Evolutionary conservation across 2,888 invertebrate species (phyloP), one percentile per base, ranked within the genome.

Genomic region (Ochropacha duplaris): DNA sequence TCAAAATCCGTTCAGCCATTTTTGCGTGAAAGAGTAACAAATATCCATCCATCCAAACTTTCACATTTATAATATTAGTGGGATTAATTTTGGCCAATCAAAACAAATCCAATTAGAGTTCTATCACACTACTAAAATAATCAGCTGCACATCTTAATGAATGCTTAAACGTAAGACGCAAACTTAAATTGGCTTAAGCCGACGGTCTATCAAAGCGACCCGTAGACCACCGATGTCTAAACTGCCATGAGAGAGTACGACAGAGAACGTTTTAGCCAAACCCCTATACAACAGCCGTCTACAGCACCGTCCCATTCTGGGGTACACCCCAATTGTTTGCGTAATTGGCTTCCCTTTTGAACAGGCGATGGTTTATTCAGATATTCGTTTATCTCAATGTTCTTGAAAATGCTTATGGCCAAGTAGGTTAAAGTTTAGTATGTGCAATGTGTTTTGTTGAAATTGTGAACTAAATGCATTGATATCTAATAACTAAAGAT

Each of bases 271-370:
- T 44, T 44, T 44, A 44, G 19, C 44, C n/a, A n/a, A n/a, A n/a
- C n/a, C 19, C 3, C 44, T 4, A 2, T 19, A 19, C 44, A 1
- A 1, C 44, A 19, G 2, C 31, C 5, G 12, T 2, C 44, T 14
- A 44, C 44, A 19, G 44, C 44, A 9, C 16, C 19, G 19, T 44
- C 44, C 44, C 16, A 44, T 44, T 44, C 44, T 44, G 44, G 44
- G 9, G 44, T 44, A 44, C 44, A 54, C 54, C 50, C 39, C 52
- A 0, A 57, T 57, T 57, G 57, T 57, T 52, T 59, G 5, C 54
- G 59, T 61, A 61, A 61, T 61, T 61, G 59, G 58, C 59, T 50
- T 39, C 39, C 54, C 55, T 59, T 59, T 57, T 61, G 50, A 56
- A 28, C 44, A 16, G 49, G 49, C 49, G 60, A 54, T 49, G 59